Base-by-base conservation (phyloP, 2,797 vertebrate species). In the Manis crassicaudata region DNA sequence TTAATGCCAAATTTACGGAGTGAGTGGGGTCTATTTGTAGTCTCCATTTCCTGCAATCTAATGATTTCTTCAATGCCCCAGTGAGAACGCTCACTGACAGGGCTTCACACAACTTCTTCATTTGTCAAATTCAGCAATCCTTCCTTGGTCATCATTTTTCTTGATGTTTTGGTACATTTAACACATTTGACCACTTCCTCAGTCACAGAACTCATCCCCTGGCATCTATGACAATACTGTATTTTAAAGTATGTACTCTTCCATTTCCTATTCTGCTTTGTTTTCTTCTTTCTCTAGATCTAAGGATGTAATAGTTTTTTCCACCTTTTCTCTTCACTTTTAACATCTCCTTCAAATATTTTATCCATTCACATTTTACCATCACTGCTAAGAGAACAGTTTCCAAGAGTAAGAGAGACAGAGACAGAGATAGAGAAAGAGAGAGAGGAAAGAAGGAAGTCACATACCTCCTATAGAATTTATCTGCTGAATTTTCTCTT, bases 121-220 rank as follows among this genome's bases (percentile, higher is more conserved):
- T 94, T 95, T 93, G 67, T 94, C 67, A 96, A 7, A 54, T 32
- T 80, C 81, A 92, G 37, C 0, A 3, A 25, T 68, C 16, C 29
- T 85, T 79, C 90, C 25, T 52, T 17, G 14, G 9, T 87, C 29
- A 11, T 93, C 60, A 60, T 87, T 97, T 97, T 90, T 86, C 67
- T 77, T 82, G 65, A 62, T 52, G 85, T 95, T 96, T 97, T 94
- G 81, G 23, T 82, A 93, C 77, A 87, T 92, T 93, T 88, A 87
- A 40, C 60, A 65, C 58, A 68, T 65, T 70, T 94, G 77, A 86
- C 63, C 35, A 70, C 58, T 94, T 95, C 60, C 67, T 94, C 6
- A 21, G 58, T 88, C 65, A 79, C 43, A 63, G 17, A 83, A 58
- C 18, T 62, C n/a, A 87, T 76, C 52, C 43, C 25, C 35, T 37